A percentile compares a stretch with the other conserved stretches of the same genome.
Conservation (phyloP, 2,113 vertebrate genomes). For the Lepidothrix coronata region DNA sequence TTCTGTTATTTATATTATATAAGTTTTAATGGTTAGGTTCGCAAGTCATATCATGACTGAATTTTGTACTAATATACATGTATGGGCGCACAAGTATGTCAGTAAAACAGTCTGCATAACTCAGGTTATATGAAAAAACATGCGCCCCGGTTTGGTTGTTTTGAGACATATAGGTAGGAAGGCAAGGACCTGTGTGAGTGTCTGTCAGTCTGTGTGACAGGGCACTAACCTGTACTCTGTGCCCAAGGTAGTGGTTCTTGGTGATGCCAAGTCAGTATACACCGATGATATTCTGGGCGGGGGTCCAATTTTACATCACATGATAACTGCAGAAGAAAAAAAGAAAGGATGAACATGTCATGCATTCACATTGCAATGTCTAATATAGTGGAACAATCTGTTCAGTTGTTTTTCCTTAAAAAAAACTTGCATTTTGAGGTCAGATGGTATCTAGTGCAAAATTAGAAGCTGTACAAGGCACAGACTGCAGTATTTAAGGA, state of each 20-base stretch:
- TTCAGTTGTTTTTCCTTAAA: background rate
- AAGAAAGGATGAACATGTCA: slow-evolving; percentile 29
- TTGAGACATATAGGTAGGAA: background rate
- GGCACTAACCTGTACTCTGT: slow-evolving; percentile 95
- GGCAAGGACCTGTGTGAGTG: background rate
- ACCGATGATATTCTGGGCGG: slow-evolving; percentile 98
- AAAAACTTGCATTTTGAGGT: background rate
- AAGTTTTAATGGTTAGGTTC: background rate
- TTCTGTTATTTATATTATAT: background rate
- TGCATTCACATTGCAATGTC: background rate
- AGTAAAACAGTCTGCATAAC: background rate
- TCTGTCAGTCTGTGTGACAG: background rate
- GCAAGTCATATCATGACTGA: background rate
- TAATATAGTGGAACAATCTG: background rate
- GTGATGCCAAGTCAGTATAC: slow-evolving; percentile 99
- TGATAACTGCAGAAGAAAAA: slow-evolving; percentile 84
- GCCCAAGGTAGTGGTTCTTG: slow-evolving; percentile 99
- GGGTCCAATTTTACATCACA: slow-evolving; percentile 99
- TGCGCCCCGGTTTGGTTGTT: accelerated
- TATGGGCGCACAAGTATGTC: background rate
- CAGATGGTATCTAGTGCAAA: background rate
- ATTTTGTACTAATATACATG: background rate
- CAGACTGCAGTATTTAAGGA: background rate
- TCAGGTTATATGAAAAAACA: background rate
- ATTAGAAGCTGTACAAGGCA: background rate